Evolutionary conservation across 2,888 invertebrate species (phyloP), one percentile per base, ranked within the genome.

Genomic region (Mesorhabditis sp.): DNA sequence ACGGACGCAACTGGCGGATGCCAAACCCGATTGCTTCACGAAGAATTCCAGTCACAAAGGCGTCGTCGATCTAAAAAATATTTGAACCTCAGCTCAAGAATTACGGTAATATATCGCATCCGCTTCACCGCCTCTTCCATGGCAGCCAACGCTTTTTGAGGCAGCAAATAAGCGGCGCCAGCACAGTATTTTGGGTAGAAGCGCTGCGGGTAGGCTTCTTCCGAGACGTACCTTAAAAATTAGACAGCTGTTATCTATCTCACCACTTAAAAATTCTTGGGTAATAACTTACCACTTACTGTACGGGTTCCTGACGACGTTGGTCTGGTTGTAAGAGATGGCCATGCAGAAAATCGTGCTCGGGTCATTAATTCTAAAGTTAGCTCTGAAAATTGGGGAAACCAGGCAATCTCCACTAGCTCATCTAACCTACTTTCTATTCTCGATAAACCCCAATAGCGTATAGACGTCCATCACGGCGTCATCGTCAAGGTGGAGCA

Each of bases 291-390:
- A 50, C 58, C 58, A 50, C n/a, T 50, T 50, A n/a, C 58, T 50
- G n/a, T 50, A 50, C 58, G 58, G 58, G n/a, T 50, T 50, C n/a
- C 58, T 50, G 58, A 50, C 58, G 58, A 50, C 58, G 58, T 13
- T 10, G 1, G 58, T 50, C n/a, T 50, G 58, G n/a, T 50, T 50
- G n/a, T 50, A 50, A 2, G 58, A 50, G 2, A 50, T 50, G 10
- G 58, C 58, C 58, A 50, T 50, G 58, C 58, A 50, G n/a, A 13
- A 50, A 13, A 50, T 13, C 7, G 58, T 50, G n/a, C n/a, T 50
- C 1, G 58, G n/a, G n/a, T 50, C 58, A 50, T 13, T 13, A 2
- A 50, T n/a, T 50, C 58, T 50, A 50, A 50, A 50, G 2, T 10
- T 28, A n/a, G n/a, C n/a, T n/a, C n/a, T n/a, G 13, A 50, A 50